Evolutionary conservation across 2,113 vertebrate species (phyloP), one percentile per base, ranked within the genome.

Genomic region (Tympanuchus pallidicinctus): DNA sequence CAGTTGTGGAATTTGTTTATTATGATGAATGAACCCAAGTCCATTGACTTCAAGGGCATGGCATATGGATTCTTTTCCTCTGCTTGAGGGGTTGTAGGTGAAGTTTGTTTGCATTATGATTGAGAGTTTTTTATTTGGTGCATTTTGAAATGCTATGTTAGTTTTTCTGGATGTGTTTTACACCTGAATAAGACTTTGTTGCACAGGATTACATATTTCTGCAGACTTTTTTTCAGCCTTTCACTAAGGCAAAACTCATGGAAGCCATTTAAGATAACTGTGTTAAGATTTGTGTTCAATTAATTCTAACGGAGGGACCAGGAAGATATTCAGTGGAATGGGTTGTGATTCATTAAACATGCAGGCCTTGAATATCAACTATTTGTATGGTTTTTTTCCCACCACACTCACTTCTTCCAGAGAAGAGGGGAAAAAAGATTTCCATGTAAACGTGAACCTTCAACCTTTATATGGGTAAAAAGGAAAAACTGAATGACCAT

Each of bases 1-100:
- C 56, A 60, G 57, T 42, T 86, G 13, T 86, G 76, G 87, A 89
- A 78, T 74, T 81, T 86, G 36, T 80, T 94, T 94, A n/a, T 36
- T 76, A 34, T 72, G 14, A 38, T 64, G 42, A 57, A 52, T 73
- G 80, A 95, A 82, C 47, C 18, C 20, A 65, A 77, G 67, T 73
- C 84, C 42, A 11, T 50, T 90, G 71, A 76, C 72, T 76, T 70
- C 25, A 65, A 77, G 90, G n/a, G 18, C 70, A 42, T 59, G 14
- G 16, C 78, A 10, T 25, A 94, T 89, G 21, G 25, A 70, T 80
- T 86, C n/a, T 36, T 75, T 64, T 22, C 65, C 28, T 60, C 34
- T 79, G 19, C 38, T 70, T 67, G 15, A 50, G 30, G 13, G 16
- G 34, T 78, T 80, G 56, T 63, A 60, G 36, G 48, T 83, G 72